Evolutionary conservation across 2,113 vertebrate species (phyloP).

Genomic region (Sapajus apella): DNA sequence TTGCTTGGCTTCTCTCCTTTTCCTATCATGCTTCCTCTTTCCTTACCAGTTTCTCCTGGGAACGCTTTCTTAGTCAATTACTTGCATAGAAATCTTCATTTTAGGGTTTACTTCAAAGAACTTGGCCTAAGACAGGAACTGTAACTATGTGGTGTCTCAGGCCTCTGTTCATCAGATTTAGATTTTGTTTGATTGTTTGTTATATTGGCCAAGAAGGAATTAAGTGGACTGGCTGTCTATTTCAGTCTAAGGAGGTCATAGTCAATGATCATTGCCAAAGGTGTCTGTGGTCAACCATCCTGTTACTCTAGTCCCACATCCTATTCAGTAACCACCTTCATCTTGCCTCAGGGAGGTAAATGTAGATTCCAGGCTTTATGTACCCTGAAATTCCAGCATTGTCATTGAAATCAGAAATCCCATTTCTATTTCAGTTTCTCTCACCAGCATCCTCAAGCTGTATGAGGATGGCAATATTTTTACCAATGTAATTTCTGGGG

Average conservation of each 20-base stretch:
- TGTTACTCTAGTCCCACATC: background rate
- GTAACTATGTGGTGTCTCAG: background rate
- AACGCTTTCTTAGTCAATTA: background rate
- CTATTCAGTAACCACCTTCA: background rate
- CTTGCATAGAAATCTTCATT: background rate
- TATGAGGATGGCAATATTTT: background rate
- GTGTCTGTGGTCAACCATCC: background rate
- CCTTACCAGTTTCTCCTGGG: background rate
- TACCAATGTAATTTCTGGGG: background rate
- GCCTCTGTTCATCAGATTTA: background rate
- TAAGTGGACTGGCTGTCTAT: background rate
- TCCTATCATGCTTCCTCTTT: background rate
- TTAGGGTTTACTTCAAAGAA: background rate
- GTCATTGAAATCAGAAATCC: background rate
- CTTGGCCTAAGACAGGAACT: background rate
- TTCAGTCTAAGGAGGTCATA: background rate
- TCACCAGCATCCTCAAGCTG: background rate
- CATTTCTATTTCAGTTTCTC: background rate
- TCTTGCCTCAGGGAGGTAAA: background rate
- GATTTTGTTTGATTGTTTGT: background rate
- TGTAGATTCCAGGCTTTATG: background rate
- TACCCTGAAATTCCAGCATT: background rate
- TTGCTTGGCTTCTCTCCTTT: background rate
- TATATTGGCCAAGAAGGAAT: background rate
- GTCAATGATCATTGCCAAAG: background rate